Percentiles rank a stretch among this genome's conserved stretches.
Conservation (phyloP, 2,888 invertebrate genomes). For the Drosophila ezoana region DNA sequence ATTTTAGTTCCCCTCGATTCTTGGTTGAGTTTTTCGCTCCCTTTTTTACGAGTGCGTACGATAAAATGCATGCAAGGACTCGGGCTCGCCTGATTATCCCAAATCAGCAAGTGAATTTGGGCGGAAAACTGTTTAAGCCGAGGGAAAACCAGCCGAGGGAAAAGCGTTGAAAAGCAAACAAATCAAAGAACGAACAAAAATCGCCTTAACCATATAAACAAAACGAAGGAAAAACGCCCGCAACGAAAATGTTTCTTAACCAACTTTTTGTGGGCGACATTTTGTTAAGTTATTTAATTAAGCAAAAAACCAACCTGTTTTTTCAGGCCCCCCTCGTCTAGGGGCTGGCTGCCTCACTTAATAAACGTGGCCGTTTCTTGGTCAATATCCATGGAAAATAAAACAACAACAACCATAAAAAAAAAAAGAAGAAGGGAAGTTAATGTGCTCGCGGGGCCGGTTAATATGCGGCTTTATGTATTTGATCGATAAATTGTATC, state of each 20-base stretch:
- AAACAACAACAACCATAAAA: constrained; percentile 22
- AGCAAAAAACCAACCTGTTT: constrained; percentile 58
- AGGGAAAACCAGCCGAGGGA: constrained; percentile 3
- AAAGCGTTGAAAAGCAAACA: constrained; percentile 41
- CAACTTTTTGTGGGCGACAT: constrained; percentile 26
- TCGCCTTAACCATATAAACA: constrained; percentile 33
- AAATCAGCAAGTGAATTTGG: constrained; percentile 59
- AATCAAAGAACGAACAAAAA: constrained; percentile 32
- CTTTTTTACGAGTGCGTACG: constrained; percentile 40
- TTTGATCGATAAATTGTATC: constrained; percentile 72
- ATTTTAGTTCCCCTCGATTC: constrained; percentile 40
- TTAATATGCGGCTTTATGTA: constrained; percentile 51
- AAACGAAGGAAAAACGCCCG: neutral
- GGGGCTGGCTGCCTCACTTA: constrained; percentile 23
- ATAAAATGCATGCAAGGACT: constrained; percentile 15
- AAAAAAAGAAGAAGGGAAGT: constrained; percentile 39
- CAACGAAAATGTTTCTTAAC: constrained; percentile 4
- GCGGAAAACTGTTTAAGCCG: constrained; percentile 44
- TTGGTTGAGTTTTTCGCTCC: constrained; percentile 10
- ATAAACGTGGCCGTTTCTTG: constrained; percentile 44
- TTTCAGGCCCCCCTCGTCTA: constrained; percentile 2
- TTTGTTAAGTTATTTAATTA: constrained; percentile 47
- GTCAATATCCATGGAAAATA: constrained; percentile 64
- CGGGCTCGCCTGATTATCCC: constrained; percentile 43
- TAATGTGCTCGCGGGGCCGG: constrained; percentile 45